Base-by-base conservation (phyloP, 2,888 invertebrate genomes). In the Tholera decimalis region DNA sequence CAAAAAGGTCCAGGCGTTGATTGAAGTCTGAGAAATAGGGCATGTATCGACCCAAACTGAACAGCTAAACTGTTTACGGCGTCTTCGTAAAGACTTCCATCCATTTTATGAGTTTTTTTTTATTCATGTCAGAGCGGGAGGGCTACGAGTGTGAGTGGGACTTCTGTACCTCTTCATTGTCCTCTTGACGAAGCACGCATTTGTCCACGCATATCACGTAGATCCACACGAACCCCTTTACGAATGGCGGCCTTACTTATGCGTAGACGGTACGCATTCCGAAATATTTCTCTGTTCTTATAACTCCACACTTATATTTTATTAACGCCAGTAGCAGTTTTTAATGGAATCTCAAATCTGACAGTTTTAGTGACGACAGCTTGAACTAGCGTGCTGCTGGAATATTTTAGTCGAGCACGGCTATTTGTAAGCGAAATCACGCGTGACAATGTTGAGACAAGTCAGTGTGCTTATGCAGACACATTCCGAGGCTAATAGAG, bases 231-330 rank as follows among this genome's bases (percentile, higher is more conserved):
- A 82, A 83, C 80, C 80, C 82, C 81, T 79, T 77, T 74, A 72
- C 70, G 58, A 63, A 60, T 69, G 57, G 73, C 82, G 61, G 54
- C 74, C 77, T 72, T 78, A 75, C 66, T 66, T 82, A 80, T 80
- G 69, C 77, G 73, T 72, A 53, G 61, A 46, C 77, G n/a, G 80
- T 79, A 68, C 80, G 59, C 80, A 82, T 80, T 77, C 80, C 80
- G 22, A 50, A 70, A 79, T 69, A 58, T 69, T 75, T 59, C 41
- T n/a, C 55, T 63, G 46, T 61, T 70, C 58, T 62, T 66, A 64
- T 61, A 71, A 79, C 46, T 73, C 62, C 62, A 22, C 35, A 22
- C 35, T 64, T 35, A 41, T 61, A 58, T 72, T 77, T 74, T 73
- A 57, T 66, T 55, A 41, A 59, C n/a, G 26, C 30, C 47, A 60